Evolutionary conservation across 2,888 invertebrate species (phyloP).

Genomic region (Torymus tubicola): DNA sequence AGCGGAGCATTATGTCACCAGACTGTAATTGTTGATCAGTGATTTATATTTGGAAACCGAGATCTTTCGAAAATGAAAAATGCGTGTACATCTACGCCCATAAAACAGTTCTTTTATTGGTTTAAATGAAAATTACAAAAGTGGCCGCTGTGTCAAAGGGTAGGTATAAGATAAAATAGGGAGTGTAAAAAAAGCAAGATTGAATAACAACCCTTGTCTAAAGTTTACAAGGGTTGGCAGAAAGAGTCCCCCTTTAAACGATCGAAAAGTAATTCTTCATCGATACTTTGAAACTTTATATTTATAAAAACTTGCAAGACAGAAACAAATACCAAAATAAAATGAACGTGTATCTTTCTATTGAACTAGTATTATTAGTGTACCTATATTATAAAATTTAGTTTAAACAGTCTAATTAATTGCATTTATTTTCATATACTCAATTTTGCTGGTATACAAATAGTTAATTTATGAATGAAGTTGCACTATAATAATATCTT

Average conservation of each 20-base stretch:
- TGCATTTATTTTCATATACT: no score
- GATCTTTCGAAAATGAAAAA: conserved; percentile 3
- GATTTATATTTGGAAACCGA: not conserved
- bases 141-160: not conserved
- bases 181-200: not conserved
- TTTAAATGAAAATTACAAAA: conserved; percentile 7
- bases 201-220: conserved; percentile 29
- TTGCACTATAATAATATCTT: no score
- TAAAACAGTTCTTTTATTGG: not conserved
- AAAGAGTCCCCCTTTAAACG: conserved; percentile 26
- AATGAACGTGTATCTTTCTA: no score
- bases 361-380: no score
- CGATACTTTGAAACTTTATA: conserved; percentile 16
- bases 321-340: not conserved
- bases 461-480: no score
- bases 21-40: no score
- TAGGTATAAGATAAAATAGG: conserved; percentile 26
- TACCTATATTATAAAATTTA: no score
- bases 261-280: conserved; percentile 43
- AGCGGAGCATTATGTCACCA: no score
- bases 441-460: no score
- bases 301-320: conserved; percentile 12
- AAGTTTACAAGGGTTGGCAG: conserved; percentile 19
- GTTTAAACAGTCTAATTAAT: no score
- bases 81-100: not conserved